A percentile compares a stretch with the other conserved stretches of the same genome.
These are phyloP conservation scores for Lordiphosa andalusiaca DNA, from an alignment of 2,888 invertebrate genomes.

Conservation along the genomic window DNA sequence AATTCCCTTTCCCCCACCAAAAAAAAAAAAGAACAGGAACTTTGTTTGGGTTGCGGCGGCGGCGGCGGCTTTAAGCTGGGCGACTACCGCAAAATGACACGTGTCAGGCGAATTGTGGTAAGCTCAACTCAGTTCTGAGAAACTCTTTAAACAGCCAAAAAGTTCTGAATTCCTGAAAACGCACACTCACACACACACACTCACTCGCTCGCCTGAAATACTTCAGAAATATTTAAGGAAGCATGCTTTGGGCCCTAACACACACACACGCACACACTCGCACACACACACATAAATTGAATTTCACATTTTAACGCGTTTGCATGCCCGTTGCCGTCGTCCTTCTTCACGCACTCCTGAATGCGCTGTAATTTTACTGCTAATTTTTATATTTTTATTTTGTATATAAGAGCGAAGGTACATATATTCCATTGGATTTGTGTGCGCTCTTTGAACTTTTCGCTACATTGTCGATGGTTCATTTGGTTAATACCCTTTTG, in stretches of 20 bases:
- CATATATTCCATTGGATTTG: conserved; percentile 33
- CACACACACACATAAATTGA: conserved; percentile 23
- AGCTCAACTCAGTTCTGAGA: conserved; percentile 37
- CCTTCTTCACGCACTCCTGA: conserved; percentile 8
- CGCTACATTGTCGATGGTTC: conserved; percentile 28
- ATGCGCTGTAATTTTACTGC: conserved; percentile 28
- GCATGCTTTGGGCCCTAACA: conserved; percentile 39
- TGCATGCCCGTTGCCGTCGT: conserved; percentile 48
- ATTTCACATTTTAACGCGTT: conserved; percentile 58
- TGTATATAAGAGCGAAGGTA: conserved; percentile 12
- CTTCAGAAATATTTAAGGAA: conserved; percentile 6
- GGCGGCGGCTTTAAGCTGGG: conserved; percentile 50
- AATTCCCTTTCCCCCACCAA: conserved; percentile 1
- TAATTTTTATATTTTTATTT: conserved; percentile 56
- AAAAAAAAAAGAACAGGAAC: no score
- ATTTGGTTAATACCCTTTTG: conserved; percentile 20
- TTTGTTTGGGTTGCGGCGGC: conserved; percentile 1
- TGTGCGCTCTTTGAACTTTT: conserved; percentile 42
- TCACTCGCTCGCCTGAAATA: neutral
- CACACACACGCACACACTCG: neutral
- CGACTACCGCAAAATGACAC: conserved; percentile 76
- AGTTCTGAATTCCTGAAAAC: neutral
- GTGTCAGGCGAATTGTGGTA: conserved; percentile 76
- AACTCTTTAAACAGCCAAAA: conserved; percentile 30
- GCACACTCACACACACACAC: conserved; percentile 3